phyloP scores from a whole-genome alignment of 53 echinoderm and acorn worm species.

The Paelopatides confundens region DNA sequence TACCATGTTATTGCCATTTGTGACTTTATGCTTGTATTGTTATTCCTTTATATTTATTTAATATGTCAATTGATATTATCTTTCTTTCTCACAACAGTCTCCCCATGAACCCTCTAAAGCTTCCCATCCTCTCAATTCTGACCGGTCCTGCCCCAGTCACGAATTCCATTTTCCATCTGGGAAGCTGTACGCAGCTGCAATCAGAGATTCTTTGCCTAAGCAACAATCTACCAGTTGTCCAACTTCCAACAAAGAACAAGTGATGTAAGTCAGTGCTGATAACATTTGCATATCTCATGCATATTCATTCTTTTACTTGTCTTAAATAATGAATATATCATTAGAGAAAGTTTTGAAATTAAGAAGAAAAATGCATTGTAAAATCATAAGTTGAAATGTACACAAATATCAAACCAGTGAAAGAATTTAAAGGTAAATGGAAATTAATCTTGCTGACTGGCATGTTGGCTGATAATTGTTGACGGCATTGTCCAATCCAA shows the following conservation, averaged over 20 bases:
- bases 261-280: not conserved
- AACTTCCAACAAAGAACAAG: not conserved
- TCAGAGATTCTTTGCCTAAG: slow-evolving; percentile 78
- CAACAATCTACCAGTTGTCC: slow-evolving; percentile 62
- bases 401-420: no score
- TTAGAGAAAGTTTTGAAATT: no score
- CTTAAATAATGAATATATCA: no score
- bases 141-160: slow-evolving; percentile 91
- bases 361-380: no score
- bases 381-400: no score
- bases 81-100: not conserved
- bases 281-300: not conserved
- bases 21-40: no score
- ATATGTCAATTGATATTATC: not conserved
- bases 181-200: slow-evolving; percentile 73
- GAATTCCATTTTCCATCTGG: slow-evolving; percentile 79
- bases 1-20: no score
- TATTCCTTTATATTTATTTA: not conserved
- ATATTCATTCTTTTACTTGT: no score
- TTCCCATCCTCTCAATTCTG: not conserved
- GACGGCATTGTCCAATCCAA: no score
- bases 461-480: no score
- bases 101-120: not conserved
- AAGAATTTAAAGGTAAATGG: no score
- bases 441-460: no score